These are phyloP conservation scores for Trissoscelio sp. DNA, from an alignment of 2,888 invertebrate genomes.

Conservation along the genomic window DNA sequence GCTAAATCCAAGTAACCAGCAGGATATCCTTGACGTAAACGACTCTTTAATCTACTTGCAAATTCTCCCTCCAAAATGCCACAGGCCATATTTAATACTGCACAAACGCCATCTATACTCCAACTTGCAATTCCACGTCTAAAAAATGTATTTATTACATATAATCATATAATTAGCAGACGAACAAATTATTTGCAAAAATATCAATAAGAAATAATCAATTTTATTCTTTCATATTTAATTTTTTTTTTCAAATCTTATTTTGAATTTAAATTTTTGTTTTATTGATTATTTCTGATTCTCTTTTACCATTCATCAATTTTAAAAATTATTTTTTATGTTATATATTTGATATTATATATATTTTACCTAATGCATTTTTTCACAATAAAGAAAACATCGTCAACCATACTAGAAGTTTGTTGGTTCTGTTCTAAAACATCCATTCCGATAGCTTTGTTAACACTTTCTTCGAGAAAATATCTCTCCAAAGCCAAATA, in stretches of 20 bases:
- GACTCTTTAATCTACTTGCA: constrained; percentile 88
- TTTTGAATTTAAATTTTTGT: no score
- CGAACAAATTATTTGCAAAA: no score
- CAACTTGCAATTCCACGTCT: constrained; percentile 95
- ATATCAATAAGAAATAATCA: no score
- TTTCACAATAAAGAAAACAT: constrained; percentile 98
- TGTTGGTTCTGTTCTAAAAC: constrained; percentile 88
- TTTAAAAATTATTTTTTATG: no score
- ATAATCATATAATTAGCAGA: no score
- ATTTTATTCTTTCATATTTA: no score
- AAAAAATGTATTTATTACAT: no score
- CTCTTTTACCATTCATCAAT: no score
- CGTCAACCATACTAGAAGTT: constrained; percentile 97
- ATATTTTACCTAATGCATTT: constrained; percentile 92
- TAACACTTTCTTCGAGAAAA: constrained; percentile 97
- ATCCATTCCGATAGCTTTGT: constrained; percentile 94
- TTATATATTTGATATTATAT: no score
- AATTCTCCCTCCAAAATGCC: constrained; percentile 94
- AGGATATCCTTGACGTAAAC: constrained; percentile 91
- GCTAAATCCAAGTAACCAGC: constrained; percentile 90
- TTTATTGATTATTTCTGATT: no score
- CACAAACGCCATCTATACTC: constrained; percentile 98
- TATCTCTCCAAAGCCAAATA: constrained; percentile 97
- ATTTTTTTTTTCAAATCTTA: no score
- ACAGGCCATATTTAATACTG: constrained; percentile 96